Evolutionary conservation across 2,797 vertebrate genomes (phyloP).

Genomic region (Falco rusticolus): DNA sequence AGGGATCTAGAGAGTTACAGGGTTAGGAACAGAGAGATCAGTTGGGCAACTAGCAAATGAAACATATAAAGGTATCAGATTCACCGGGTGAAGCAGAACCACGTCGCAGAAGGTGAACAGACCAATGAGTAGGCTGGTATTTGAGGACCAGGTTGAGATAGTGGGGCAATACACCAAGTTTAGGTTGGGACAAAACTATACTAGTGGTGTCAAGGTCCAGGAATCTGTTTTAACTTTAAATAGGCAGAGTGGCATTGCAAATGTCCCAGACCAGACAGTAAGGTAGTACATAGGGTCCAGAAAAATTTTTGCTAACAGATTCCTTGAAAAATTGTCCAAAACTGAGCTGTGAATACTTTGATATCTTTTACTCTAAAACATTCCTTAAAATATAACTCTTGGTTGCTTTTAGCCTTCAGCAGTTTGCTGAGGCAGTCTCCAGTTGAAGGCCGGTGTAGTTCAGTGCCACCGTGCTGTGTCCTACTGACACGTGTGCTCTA

Average conservation of each 20-base stretch:
- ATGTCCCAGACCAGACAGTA: neutral
- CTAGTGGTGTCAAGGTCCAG: neutral
- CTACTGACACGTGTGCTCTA: too few species aligned
- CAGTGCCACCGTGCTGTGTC: neutral
- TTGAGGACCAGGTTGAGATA: neutral
- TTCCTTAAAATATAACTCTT: neutral
- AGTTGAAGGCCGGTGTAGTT: rapidly evolving
- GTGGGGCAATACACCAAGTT: neutral
- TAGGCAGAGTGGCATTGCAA: neutral
- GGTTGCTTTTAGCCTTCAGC: neutral
- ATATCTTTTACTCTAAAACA: neutral
- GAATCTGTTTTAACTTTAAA: neutral
- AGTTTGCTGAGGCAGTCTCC: neutral
- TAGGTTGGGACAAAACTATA: neutral
- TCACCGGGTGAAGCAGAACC: neutral
- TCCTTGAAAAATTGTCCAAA: neutral
- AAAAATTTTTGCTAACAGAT: neutral
- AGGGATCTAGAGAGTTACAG: neutral
- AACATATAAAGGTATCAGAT: neutral
- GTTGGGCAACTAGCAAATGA: neutral
- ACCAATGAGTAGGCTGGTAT: neutral
- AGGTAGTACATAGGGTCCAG: rapidly evolving
- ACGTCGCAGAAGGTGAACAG: neutral
- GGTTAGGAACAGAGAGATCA: neutral
- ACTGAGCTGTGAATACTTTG: neutral